phyloP scores from a whole-genome alignment of 2,797 vertebrate genomes.

The Pangasius mekongensis region DNA sequence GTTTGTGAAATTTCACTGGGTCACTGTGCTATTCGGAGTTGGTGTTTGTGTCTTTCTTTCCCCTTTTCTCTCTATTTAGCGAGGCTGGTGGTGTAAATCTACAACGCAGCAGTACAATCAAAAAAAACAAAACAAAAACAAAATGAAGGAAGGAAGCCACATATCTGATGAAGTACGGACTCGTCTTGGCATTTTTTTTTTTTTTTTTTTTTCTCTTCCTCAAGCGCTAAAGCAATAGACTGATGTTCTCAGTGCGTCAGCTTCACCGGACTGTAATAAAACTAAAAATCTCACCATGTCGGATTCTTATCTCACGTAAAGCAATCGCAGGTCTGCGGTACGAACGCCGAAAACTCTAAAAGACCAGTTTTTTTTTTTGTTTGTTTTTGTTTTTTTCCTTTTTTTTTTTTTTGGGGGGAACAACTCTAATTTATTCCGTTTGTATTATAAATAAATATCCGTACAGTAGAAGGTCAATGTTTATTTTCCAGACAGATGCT shows the following conservation, averaged over 20 bases:
- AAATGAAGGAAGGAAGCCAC: constrained; percentile 15
- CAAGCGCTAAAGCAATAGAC: constrained; percentile 73
- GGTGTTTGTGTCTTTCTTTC: not conserved
- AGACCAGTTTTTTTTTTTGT: constrained; percentile 55
- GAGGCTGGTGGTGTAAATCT: constrained; percentile 1
- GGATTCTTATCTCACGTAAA: constrained; percentile 37
- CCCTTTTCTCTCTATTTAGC: not conserved
- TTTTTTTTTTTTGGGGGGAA: constrained; percentile 60
- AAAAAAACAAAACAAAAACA: not conserved
- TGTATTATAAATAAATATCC: constrained; percentile 77
- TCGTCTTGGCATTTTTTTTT: constrained; percentile 16
- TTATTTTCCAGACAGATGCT: constrained; percentile 67
- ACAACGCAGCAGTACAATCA: constrained; percentile 18
- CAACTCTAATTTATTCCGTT: constrained; percentile 77
- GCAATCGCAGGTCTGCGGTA: constrained; percentile 51
- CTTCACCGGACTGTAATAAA: constrained; percentile 35
- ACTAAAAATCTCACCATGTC: constrained; percentile 25
- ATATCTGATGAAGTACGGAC: constrained; percentile 2
- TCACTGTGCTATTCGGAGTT: constrained; percentile 43
- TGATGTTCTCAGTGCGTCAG: constrained; percentile 44
- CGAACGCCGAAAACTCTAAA: constrained; percentile 51
- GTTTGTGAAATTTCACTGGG: constrained; percentile 28
- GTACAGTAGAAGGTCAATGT: constrained; percentile 76
- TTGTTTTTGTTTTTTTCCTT: constrained; percentile 55
- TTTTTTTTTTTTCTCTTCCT: not conserved